Evolutionary conservation across 1,140 invertebrate genomes (phyloP), one percentile per base, ranked within the genome.

Genomic region (Oryzaephilus surinamensis): DNA sequence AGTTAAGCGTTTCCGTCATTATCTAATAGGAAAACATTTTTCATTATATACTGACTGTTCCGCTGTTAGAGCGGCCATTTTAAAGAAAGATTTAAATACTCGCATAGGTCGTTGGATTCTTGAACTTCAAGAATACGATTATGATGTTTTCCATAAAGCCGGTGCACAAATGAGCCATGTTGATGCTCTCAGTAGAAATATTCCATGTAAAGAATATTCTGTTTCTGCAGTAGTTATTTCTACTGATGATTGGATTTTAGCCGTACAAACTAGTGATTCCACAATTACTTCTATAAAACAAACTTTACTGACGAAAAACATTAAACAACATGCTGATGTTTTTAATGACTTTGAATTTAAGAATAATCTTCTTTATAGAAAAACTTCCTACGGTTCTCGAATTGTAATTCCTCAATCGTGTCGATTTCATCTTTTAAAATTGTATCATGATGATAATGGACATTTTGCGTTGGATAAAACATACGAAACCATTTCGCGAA

Each of bases 151-250:
- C 10, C 27, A 48, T 23, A 46, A 41, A 43, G 49, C 43, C 8
- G 18, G 18, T 13, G 12, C 15, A 16, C 49, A 43, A 15, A 61
- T 62, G 55, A 36, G 45, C 17, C 58, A 63, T 30, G 60, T 57
- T 0, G 62, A 67, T 48, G 58, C 59, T 0, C 38, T 64, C 5
- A 63, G 57, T 29, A 36, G 57, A 2, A 47, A 60, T 32, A 54
- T 54, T 2, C 11, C 21, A 19, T 6, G 31, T 10, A 17, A 14
- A 32, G 42, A 47, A 8, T 14, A 23, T 20, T 23, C 33, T 6
- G 29, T 38, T 23, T 14, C 26, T 0, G 31, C 32, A 0, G 29
- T 38, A 10, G 33, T 34, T 2, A 48, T 56, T 10, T 50, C 48
- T n/a, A 29, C 53, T 14, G 41, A 46, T 0, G 51, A 58, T 20